Base-by-base conservation (phyloP, 1,140 invertebrate species). In the Monochamus saltuarius region DNA sequence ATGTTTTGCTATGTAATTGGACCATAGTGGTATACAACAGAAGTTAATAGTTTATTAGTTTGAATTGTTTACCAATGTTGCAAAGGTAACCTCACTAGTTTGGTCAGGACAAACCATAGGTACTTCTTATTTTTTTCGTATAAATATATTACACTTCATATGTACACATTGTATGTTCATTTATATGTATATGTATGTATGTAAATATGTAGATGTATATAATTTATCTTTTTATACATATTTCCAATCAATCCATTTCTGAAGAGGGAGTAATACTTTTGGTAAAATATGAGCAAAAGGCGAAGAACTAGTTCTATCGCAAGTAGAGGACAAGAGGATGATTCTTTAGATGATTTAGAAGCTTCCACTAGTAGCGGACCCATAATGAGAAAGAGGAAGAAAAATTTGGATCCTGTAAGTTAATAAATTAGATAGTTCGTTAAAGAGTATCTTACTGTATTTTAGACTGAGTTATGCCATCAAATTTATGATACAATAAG, bases 401-500 rank as follows among this genome's bases (percentile, higher is more conserved):
- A 75, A 65, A 64, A 72, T 38, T 67, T 71, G 54, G 75, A 77
- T 69, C 75, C 75, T 34, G 74, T 77, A 69, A 73, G 62, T 66
- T 29, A 6, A 6, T 29, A 29, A 29, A 29, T 29, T 29, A 29
- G 2, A 6, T 29, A 29, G 22, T 3, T 3, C 22, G 22, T 3
- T 29, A 29, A 29, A 29, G 2, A 29, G 6, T 29, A 6, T 29
- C 22, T 35, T 8, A 45, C 8, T n/a, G 40, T 50, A 59, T 80
- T 78, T 11, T 75, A 91, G 86, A 84, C 84, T 67, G 93, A 96
- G 77, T 81, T 94, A 60, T 94, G 92, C 73, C 94, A 97, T 77
- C 92, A 95, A 73, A 76, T 97, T 22, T 97, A 95, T 81, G 95
- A 98, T 69, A 88, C 88, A 7, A 87, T 98, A 56, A 80, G 95